A percentile compares a stretch with the other conserved stretches of the same genome.
These are phyloP conservation scores for Hypomesus transpacificus DNA, from an alignment of 2,113 vertebrate genomes.

Conservation along the genomic window DNA sequence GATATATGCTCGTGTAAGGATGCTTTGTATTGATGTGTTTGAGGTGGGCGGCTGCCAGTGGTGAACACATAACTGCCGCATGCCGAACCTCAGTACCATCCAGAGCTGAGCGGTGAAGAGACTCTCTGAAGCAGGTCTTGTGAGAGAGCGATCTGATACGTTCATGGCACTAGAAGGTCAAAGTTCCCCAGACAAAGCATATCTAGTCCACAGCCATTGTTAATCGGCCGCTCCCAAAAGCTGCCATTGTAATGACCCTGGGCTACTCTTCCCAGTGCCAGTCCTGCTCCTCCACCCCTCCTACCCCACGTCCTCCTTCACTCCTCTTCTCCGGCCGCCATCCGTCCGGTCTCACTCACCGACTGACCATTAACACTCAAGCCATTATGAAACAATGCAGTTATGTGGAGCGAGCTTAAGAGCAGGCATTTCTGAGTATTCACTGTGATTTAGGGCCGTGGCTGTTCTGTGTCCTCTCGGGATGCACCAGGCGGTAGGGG, in stretches of 20 bases:
- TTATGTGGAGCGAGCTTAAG: conserved; percentile 58
- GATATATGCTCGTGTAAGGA: neutral
- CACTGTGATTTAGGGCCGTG: conserved; percentile 59
- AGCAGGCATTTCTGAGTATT: conserved; percentile 47
- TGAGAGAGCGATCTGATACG: neutral
- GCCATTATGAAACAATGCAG: conserved; percentile 71
- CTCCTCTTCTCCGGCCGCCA: conserved; percentile 13
- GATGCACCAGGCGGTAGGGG: conserved; percentile 44
- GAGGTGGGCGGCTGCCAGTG: neutral
- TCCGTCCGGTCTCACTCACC: conserved; percentile 48
- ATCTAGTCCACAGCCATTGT: conserved; percentile 26
- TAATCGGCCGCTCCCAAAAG: conserved; percentile 15
- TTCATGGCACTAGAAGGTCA: conserved; percentile 12
- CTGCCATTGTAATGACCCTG: conserved; percentile 48
- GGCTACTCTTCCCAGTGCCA: conserved; percentile 44
- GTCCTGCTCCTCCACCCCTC: conserved; percentile 15
- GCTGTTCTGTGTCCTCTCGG: conserved; percentile 57
- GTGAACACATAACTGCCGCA: conserved; percentile 19
- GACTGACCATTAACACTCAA: conserved; percentile 64
- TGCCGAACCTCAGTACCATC: conserved; percentile 24
- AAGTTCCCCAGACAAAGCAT: conserved; percentile 35
- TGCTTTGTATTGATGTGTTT: neutral
- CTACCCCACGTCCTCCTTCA: neutral
- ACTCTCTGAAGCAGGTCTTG: conserved; percentile 32
- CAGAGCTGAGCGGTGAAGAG: conserved; percentile 36